A percentile compares a stretch with the other conserved stretches of the same genome.
These are phyloP conservation scores for Amphipyra tragopoginis DNA, from an alignment of 2,888 invertebrate genomes.

Conservation along the genomic window DNA sequence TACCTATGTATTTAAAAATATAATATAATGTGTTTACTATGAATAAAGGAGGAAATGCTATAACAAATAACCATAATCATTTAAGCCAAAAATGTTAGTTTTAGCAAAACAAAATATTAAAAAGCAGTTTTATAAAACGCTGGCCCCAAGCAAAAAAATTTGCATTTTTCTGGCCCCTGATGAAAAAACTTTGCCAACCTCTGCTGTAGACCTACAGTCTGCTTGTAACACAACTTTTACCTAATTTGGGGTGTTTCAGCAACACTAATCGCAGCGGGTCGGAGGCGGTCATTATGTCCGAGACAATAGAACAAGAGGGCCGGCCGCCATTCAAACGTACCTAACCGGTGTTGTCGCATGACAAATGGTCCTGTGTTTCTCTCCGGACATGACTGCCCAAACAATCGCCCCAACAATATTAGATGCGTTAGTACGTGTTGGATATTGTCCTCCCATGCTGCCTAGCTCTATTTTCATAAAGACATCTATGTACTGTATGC, in stretches of 20 bases:
- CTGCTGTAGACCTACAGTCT: too few relatives aligned
- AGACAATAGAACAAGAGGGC: constrained; percentile 71
- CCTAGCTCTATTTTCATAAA: constrained; percentile 25
- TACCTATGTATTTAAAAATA: too few relatives aligned
- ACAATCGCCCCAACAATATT: constrained; percentile 63
- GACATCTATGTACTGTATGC: constrained; percentile 14
- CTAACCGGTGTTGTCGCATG: constrained; percentile 68
- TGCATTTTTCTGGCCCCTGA: too few relatives aligned
- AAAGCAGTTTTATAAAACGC: too few relatives aligned
- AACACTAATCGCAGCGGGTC: constrained; percentile 64
- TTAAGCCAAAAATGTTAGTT: too few relatives aligned
- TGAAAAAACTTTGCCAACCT: too few relatives aligned
- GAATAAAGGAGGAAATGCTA: too few relatives aligned
- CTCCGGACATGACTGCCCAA: constrained; percentile 68
- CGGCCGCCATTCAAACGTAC: constrained; percentile 69
- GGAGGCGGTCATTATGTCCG: constrained; percentile 69
- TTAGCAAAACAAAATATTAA: too few relatives aligned
- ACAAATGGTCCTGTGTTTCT: constrained; percentile 75
- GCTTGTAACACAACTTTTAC: constrained; percentile 40
- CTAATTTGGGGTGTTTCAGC: constrained; percentile 55
- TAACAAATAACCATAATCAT: too few relatives aligned
- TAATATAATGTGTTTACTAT: too few relatives aligned
- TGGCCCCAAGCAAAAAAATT: too few relatives aligned
- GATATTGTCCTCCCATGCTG: constrained; percentile 43
- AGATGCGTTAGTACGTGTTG: constrained; percentile 50